Evolutionary conservation across 2,797 vertebrate species (phyloP).

Genomic region (Octomys mimax): DNA sequence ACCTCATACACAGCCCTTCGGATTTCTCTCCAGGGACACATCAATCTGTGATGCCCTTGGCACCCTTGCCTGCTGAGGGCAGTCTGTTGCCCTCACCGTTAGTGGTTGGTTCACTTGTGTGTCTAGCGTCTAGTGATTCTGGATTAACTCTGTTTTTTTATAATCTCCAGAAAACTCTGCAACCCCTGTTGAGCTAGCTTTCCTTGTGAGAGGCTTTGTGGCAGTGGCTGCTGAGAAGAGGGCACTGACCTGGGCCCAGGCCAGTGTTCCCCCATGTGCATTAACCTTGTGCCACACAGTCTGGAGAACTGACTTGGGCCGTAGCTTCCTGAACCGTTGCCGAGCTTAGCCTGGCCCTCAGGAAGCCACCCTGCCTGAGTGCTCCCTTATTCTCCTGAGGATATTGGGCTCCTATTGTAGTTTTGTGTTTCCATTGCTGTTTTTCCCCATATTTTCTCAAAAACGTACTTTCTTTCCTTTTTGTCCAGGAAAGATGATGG

Average conservation of each 20-base stretch:
- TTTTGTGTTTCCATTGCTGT: background rate
- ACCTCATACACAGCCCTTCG: rapidly evolving
- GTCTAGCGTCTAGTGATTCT: background rate
- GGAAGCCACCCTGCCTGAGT: background rate
- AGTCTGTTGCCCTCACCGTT: too few species aligned
- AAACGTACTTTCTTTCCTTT: background rate
- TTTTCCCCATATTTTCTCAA: background rate
- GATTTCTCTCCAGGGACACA: too few species aligned
- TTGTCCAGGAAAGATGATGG: background rate
- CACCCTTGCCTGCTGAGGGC: rapidly evolving
- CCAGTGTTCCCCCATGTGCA: background rate
- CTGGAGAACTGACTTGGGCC: rapidly evolving
- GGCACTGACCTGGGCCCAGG: background rate
- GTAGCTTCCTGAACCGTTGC: background rate
- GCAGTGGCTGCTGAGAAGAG: background rate
- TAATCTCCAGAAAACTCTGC: background rate
- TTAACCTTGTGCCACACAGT: background rate
- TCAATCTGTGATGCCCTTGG: too few species aligned
- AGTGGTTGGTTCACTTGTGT: background rate
- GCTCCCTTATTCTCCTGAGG: background rate
- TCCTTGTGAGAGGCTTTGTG: too few species aligned
- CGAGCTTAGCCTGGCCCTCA: background rate
- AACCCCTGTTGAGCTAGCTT: background rate
- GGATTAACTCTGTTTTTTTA: background rate
- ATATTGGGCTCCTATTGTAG: background rate